Evolutionary conservation across 2,888 invertebrate species (phyloP), one percentile per base, ranked within the genome.

Genomic region (Flexamia atlantica): DNA sequence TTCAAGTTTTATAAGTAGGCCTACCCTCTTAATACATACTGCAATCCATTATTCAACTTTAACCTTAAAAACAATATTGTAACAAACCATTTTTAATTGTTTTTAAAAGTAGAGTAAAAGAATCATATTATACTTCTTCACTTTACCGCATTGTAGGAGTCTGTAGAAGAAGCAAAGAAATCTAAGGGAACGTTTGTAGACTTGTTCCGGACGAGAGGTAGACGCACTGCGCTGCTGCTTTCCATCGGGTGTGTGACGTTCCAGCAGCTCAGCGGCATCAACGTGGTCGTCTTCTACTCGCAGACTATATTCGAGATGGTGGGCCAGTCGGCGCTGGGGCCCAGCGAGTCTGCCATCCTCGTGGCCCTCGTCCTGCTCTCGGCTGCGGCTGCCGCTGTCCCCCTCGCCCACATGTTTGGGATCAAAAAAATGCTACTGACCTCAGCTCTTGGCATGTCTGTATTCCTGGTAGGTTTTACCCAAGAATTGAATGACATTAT

Each of bases 231-330:
- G 0, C 70, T 86, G 9, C 85, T 84, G 83, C 83, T 85, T n/a
- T 72, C 85, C 25, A 83, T 83, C 14, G 85, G 83, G 10, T 91
- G 97, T 84, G 95, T 96, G 81, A 91, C 93, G 87, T 95, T 97
- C 90, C 98, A 98, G 89, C 98, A 98, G 90, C 91, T 97, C 86
- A 94, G 94, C 0, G 96, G 96, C 0, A 95, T 96, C 88, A 96
- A 96, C 90, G 95, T 95, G 0, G 94, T 97, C 0, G 92, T 97
- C 0, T 96, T 96, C 90, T 96, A 96, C 90, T 94, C 84, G 20
- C 83, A 95, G 87, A 91, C 90, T 53, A 96, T 96, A 88, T 96
- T 96, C 88, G 89, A 90, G 1, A 92, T 92, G 0, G 94, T 97
- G 0, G 94, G 94, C 2, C 93, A 93, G 0, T 91, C 94, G 68